A percentile compares a stretch with the other conserved stretches of the same genome.
phyloP scores from a whole-genome alignment of 2,113 vertebrate species.

The Barbus barbus region DNA sequence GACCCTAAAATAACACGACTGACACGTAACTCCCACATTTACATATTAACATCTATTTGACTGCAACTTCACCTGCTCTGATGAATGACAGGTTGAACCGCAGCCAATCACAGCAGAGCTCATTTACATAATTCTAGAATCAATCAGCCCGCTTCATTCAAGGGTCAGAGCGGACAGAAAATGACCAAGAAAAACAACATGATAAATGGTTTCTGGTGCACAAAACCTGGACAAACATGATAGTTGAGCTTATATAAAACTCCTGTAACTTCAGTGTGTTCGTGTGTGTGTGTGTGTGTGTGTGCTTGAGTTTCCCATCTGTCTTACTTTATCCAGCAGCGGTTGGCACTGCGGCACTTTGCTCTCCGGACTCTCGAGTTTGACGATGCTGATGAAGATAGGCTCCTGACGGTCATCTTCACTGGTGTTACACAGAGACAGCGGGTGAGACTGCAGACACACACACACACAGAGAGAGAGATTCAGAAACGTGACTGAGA shows the following conservation, averaged over 20 bases:
- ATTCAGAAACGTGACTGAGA: too few species aligned
- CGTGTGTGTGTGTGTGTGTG: not conserved
- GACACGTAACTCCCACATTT: not conserved
- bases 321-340: conserved; percentile 88
- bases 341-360: conserved; percentile 87
- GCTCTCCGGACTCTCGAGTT: conserved; percentile 86
- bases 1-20: too few species aligned
- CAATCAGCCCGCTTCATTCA: not conserved
- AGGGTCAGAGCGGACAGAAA: not conserved
- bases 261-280: not conserved
- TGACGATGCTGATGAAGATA: conserved; percentile 94
- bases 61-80: not conserved
- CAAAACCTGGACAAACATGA: not conserved
- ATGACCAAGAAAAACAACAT: not conserved
- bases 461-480: conserved; percentile 23
- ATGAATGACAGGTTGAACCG: not conserved
- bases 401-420: conserved; percentile 92
- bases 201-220: not conserved
- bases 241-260: not conserved
- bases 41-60: too few species aligned
- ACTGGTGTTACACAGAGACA: conserved; percentile 96
- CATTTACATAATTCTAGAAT: not conserved
- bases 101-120: not conserved
- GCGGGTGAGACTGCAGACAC: conserved; percentile 87
- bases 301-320: not conserved